Evolutionary conservation across 2,797 vertebrate species (phyloP).

Genomic region (Rhabdophis nuchalis): DNA sequence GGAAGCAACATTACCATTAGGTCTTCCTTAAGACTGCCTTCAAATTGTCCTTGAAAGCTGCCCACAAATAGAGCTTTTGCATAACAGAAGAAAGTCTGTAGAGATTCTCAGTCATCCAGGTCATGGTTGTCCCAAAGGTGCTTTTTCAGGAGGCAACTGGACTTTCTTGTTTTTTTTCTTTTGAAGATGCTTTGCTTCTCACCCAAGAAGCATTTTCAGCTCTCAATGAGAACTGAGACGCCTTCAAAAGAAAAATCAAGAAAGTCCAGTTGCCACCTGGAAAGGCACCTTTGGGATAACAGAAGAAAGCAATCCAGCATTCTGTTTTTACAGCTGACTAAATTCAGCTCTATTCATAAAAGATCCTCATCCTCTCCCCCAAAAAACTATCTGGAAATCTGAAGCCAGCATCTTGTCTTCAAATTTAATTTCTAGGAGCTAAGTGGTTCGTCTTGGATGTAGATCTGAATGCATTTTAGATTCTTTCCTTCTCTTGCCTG

Average conservation of each 20-base stretch:
- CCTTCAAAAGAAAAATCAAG: too few species aligned
- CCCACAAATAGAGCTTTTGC: slow-evolving; percentile 1
- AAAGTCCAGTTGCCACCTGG: too few species aligned
- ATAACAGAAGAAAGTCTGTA: neutral
- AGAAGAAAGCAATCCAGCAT: neutral
- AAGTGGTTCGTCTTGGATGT: neutral
- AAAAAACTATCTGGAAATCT: neutral
- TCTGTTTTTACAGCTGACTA: neutral
- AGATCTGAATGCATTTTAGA: neutral
- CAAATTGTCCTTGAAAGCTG: slow-evolving; percentile 14
- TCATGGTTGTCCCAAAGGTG: too few species aligned
- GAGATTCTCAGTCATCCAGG: too few species aligned
- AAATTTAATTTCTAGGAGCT: neutral
- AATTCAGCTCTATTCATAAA: slow-evolving; percentile 2
- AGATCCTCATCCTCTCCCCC: neutral
- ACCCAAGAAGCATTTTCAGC: too few species aligned
- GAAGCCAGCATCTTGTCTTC: neutral
- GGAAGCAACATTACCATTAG: neutral
- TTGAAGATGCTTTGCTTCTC: too few species aligned
- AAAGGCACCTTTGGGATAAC: neutral
- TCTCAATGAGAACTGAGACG: too few species aligned
- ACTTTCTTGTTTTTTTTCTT: too few species aligned
- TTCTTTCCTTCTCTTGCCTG: neutral
- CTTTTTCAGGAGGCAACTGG: too few species aligned
- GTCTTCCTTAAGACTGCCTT: slow-evolving; percentile 16